Evolutionary conservation across 2,113 vertebrate genomes (phyloP).

Genomic region (Onychorhynchus coronatus): DNA sequence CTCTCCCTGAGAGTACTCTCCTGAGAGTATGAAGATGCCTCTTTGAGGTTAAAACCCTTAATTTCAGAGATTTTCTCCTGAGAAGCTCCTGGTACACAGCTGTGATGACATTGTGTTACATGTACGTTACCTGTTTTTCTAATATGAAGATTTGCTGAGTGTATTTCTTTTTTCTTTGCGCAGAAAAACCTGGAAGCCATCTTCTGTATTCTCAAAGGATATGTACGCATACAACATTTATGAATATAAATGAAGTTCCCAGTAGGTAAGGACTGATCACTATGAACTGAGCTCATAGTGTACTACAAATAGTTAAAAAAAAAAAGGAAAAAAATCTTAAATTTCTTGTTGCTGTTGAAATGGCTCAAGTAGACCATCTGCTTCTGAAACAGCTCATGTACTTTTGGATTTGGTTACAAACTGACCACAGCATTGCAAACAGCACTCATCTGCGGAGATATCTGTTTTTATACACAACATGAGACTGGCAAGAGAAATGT

Average conservation of each 20-base stretch:
- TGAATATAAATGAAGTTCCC: not conserved
- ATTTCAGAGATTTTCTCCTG: not conserved
- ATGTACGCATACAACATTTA: not conserved
- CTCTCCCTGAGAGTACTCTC: too few species aligned
- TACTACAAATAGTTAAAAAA: not conserved
- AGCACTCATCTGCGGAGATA: not conserved
- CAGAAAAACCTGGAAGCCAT: not conserved
- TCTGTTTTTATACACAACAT: not conserved
- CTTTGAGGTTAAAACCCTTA: not conserved
- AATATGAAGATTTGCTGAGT: not conserved
- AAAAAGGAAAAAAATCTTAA: not conserved
- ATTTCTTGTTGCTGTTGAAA: not conserved
- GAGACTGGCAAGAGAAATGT: not conserved
- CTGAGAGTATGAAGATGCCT: not conserved
- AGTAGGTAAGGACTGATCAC: not conserved
- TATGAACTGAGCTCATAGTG: not conserved
- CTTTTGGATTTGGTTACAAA: not conserved
- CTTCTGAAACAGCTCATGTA: not conserved
- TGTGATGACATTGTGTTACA: not conserved
- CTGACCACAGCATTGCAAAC: constrained; percentile 9
- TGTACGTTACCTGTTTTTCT: not conserved
- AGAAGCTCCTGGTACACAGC: not conserved
- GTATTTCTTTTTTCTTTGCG: not conserved
- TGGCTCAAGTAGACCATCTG: not conserved
- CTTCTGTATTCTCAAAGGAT: not conserved